Evolutionary conservation across 2,797 vertebrate species (phyloP).

Genomic region (Pterois miles): DNA sequence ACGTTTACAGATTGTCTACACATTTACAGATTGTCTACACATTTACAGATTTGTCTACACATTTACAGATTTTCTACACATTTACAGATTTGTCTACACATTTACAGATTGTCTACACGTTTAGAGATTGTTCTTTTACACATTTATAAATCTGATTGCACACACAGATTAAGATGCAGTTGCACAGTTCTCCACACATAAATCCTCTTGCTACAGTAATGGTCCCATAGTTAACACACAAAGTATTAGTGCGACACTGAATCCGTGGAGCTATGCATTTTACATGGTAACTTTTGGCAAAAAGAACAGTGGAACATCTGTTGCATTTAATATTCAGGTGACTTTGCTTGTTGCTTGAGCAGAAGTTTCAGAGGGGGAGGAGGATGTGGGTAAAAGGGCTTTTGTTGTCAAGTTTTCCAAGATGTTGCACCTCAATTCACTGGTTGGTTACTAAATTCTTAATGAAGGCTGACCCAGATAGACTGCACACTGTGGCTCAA

Average conservation of each 20-base stretch:
- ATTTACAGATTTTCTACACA: too few relatives aligned
- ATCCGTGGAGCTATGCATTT: conserved; percentile 7
- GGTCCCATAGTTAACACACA: not conserved
- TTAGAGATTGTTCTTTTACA: too few relatives aligned
- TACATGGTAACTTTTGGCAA: conserved; percentile 20
- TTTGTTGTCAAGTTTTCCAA: conserved; percentile 47
- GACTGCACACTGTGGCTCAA: conserved; percentile 13
- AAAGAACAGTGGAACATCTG: conserved; percentile 41
- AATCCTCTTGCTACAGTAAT: too few relatives aligned
- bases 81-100: too few relatives aligned
- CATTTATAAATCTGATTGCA: too few relatives aligned
- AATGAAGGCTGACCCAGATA: conserved; percentile 65
- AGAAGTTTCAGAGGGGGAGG: not conserved
- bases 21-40: too few relatives aligned
- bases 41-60: too few relatives aligned
- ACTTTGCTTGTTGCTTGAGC: conserved; percentile 23
- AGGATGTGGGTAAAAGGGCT: not conserved
- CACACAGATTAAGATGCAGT: too few relatives aligned
- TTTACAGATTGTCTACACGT: too few relatives aligned
- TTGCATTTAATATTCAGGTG: conserved; percentile 46
- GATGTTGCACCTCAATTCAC: conserved; percentile 54
- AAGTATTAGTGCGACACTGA: not conserved
- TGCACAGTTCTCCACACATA: too few relatives aligned
- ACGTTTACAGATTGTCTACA: rapidly evolving
- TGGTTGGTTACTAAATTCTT: conserved; percentile 43